Evolutionary conservation across 2,797 vertebrate genomes (phyloP), one percentile per base, ranked within the genome.

Genomic region (Pseudochromis fuscus): DNA sequence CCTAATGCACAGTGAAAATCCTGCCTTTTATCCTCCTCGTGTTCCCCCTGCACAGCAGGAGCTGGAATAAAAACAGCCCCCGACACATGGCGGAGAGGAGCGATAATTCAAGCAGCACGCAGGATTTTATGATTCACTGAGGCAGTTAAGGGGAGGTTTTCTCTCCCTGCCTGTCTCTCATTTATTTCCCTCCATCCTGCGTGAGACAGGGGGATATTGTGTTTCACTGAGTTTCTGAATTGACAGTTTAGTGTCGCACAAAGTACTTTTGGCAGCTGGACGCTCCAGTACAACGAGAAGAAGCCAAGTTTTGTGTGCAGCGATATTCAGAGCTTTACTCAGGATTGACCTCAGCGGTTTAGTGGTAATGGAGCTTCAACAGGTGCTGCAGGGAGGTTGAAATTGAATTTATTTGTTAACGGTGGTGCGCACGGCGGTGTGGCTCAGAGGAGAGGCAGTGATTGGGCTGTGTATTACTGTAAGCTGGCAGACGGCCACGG

Each of bases 351-450:
- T 59, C 30, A 21, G 66, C 67, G n/a, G 76, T 74, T 81, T 70
- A 50, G 52, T 31, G 23, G 64, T 77, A 79, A 82, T 72, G 58
- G 69, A 82, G 80, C 86, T 77, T 64, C 86, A 89, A 89, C 87
- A 89, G 86, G 86, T 90, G 75, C 75, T 49, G 67, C 60, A 45
- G 70, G 72, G 65, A 80, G 49, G 80, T 35, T 65, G 82, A 81
- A 87, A 89, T 83, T 83, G 13, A 88, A 88, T 89, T 77, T 70
- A 83, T 90, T 84, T 84, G 81, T 86, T 63, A 63, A 67, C 45
- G 18, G 55, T 19, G 67, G 25, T 35, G 59, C 11, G 7, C 75
- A 59, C 16, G 19, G 1, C 48, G 5, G 74, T 60, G 78, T 53
- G 76, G 55, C 79, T 66, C 51, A n/a, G 75, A 46, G 4, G 56